Evolutionary conservation across 2,888 invertebrate species (phyloP).

Genomic region (Rhabditophanes sp.): DNA sequence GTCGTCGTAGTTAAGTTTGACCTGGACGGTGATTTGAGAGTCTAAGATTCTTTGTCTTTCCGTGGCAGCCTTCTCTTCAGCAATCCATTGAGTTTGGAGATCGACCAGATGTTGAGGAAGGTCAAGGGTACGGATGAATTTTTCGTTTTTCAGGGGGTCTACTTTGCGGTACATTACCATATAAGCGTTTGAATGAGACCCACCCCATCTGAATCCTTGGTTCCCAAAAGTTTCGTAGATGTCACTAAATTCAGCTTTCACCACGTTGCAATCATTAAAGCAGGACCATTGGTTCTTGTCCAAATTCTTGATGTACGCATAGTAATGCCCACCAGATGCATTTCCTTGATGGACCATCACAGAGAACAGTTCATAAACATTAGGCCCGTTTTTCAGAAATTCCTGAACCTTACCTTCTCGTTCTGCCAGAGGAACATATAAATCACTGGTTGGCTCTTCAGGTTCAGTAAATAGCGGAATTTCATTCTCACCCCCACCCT

Average conservation of each 20-base stretch:
- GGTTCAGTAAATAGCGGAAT: too few relatives aligned
- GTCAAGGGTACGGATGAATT: constrained; percentile 55
- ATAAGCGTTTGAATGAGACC: constrained; percentile 48
- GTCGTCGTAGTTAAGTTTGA: too few relatives aligned
- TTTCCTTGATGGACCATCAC: constrained; percentile 82
- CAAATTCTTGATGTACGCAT: constrained; percentile 64
- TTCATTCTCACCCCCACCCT: constrained; percentile 30
- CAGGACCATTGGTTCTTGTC: constrained; percentile 62
- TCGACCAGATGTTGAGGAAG: constrained; percentile 61
- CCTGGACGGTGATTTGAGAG: too few relatives aligned
- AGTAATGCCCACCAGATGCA: constrained; percentile 76
- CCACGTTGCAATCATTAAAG: constrained; percentile 71
- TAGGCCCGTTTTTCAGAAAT: constrained; percentile 52
- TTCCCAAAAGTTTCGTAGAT: constrained; percentile 69
- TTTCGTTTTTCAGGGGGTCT: constrained; percentile 21
- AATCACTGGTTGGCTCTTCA: too few relatives aligned
- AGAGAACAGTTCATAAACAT: constrained; percentile 68
- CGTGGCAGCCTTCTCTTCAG: constrained; percentile 57
- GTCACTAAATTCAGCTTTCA: constrained; percentile 54
- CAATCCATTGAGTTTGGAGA: constrained; percentile 54
- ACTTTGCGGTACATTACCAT: constrained; percentile 72
- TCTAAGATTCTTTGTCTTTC: too few relatives aligned
- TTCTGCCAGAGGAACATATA: constrained; percentile 4
- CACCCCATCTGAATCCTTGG: constrained; percentile 50
- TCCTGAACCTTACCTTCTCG: constrained; percentile 12